Conservation (phyloP, 1,140 invertebrate species). For the Charaxes varanes region DNA sequence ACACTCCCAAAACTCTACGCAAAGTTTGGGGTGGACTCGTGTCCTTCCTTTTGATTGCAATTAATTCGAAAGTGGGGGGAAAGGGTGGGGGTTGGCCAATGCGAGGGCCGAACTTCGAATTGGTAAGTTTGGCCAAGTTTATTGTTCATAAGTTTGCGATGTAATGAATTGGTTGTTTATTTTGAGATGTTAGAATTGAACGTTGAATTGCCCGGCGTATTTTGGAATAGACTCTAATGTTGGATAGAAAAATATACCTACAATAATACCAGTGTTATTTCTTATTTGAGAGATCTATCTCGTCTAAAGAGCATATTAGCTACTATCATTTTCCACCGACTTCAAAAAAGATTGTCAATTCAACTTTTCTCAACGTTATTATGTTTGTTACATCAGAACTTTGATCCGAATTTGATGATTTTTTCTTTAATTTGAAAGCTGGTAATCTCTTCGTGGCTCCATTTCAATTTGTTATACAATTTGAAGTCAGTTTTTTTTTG, state of each 20-base stretch:
- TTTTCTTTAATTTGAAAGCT: no score
- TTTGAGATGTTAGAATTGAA: conserved; percentile 12
- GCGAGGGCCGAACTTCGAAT: conserved; percentile 53
- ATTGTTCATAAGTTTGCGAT: conserved; percentile 19
- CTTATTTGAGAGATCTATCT: not conserved
- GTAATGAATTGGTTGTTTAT: conserved; percentile 20
- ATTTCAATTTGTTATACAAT: no score
- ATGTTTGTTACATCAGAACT: no score
- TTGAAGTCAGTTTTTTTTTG: no score
- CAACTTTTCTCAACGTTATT: no score
- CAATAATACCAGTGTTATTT: not conserved
- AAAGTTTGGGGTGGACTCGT: conserved; percentile 66
- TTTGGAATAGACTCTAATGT: not conserved
- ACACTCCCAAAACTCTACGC: conserved; percentile 40
- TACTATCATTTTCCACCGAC: no score
- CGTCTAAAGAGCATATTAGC: no score
- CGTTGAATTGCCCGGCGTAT: not conserved
- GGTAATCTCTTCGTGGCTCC: no score
- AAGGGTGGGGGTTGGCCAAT: conserved; percentile 46
- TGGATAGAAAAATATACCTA: not conserved
- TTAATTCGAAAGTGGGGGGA: conserved; percentile 64
- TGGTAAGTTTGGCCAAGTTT: conserved; percentile 14
- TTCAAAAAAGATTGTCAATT: no score
- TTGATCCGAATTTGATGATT: no score
- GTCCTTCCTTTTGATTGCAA: conserved; percentile 74